Conservation (phyloP, 2,888 invertebrate genomes). For the Ptilodon capucinus region DNA sequence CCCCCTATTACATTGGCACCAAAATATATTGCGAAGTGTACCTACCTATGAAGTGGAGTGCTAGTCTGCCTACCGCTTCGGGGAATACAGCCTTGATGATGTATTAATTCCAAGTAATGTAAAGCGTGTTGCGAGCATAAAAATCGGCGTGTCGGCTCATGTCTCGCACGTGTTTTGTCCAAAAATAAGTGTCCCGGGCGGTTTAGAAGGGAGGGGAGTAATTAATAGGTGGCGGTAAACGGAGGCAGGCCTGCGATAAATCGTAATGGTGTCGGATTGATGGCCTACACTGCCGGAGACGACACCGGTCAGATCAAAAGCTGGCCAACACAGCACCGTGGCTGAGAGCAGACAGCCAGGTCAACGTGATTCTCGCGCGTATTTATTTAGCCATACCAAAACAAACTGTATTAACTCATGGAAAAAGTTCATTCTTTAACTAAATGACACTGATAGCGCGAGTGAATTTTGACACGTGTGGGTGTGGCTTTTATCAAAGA, state of each 20-base stretch:
- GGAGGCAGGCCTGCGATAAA: conserved; percentile 33
- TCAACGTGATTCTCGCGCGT: too few species aligned
- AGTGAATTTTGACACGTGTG: too few species aligned
- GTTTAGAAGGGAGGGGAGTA: conserved; percentile 30
- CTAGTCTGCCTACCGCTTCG: too few species aligned
- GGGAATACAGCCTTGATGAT: too few species aligned
- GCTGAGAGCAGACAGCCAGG: conserved; percentile 47
- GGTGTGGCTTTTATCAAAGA: too few species aligned
- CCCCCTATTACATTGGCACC: too few species aligned
- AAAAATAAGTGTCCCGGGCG: conserved; percentile 58
- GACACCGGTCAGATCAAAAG: conserved; percentile 63
- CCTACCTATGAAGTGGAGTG: too few species aligned
- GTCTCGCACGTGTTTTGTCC: conserved; percentile 55
- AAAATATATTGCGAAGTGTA: too few species aligned
- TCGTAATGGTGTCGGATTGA: conserved; percentile 41
- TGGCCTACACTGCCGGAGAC: conserved; percentile 29
- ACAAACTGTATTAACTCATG: too few species aligned
- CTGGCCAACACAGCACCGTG: conserved; percentile 49
- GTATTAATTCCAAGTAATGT: conserved; percentile 7
- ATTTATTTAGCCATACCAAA: too few species aligned
- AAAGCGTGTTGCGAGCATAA: conserved; percentile 20
- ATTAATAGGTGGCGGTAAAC: conserved; percentile 45
- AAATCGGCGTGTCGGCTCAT: conserved; percentile 32
- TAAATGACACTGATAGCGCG: too few species aligned
- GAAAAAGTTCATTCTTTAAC: too few species aligned